These are phyloP conservation scores for Hippocampus mohnikei DNA, from an alignment of 2,113 vertebrate species.

Conservation along the genomic window DNA sequence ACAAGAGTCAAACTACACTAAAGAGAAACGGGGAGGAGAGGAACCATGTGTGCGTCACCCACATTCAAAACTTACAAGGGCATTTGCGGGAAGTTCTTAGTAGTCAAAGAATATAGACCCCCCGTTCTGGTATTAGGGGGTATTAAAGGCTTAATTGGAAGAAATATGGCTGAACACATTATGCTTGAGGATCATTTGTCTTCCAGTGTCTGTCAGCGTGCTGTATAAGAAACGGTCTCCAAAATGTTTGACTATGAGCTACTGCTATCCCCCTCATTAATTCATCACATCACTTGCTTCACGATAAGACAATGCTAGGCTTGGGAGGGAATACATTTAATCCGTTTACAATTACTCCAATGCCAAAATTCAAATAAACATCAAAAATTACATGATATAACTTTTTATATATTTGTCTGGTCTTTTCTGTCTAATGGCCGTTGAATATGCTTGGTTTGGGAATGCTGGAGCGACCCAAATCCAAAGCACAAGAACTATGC, in stretches of 20 bases:
- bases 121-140: neutral
- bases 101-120: neutral
- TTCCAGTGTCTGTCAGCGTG: neutral
- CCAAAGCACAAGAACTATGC: too few species aligned
- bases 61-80: neutral
- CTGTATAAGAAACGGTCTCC: neutral
- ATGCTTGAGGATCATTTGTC: neutral
- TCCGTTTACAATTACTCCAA: too few species aligned
- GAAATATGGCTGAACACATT: neutral
- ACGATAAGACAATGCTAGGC: neutral
- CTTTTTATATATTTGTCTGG: too few species aligned
- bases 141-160: conserved; percentile 2
- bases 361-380: too few species aligned
- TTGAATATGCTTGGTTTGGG: too few species aligned
- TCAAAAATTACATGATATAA: too few species aligned
- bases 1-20: neutral
- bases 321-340: too few species aligned
- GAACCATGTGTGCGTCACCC: neutral
- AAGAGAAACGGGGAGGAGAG: neutral
- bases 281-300: neutral
- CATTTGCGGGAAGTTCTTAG: neutral
- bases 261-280: too few species aligned
- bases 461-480: too few species aligned
- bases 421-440: too few species aligned
- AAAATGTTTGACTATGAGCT: neutral